Conservation (phyloP, 2,888 invertebrate species). For the Pollenia amentaria region DNA sequence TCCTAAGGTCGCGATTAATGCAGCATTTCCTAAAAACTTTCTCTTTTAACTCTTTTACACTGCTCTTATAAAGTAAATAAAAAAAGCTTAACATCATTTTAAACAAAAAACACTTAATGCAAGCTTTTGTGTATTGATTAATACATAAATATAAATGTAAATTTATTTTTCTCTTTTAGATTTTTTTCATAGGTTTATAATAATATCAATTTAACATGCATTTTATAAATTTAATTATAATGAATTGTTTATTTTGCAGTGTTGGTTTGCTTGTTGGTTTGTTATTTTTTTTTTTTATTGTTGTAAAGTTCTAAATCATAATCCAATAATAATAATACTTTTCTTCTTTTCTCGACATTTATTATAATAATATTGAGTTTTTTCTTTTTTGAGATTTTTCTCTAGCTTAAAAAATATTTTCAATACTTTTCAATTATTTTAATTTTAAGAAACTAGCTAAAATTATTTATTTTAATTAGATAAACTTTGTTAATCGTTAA, state of each 20-base stretch:
- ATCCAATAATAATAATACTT: slow-evolving; percentile 71
- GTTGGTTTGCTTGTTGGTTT: slow-evolving; percentile 35
- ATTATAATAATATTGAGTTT: not conserved
- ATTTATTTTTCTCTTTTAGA: slow-evolving; percentile 45
- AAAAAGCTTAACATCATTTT: slow-evolving; percentile 62
- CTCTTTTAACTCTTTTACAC: slow-evolving; percentile 15
- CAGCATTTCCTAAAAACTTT: not conserved
- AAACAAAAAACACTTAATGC: slow-evolving; percentile 70
- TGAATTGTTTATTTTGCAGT: slow-evolving; percentile 46
- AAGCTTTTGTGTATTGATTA: slow-evolving; percentile 65
- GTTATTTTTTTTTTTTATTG: slow-evolving; percentile 13
- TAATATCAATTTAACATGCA: slow-evolving; percentile 72
- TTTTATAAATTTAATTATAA: slow-evolving; percentile 43
- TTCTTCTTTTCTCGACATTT: slow-evolving; percentile 30
- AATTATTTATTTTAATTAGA: slow-evolving; percentile 2
- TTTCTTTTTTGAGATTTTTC: slow-evolving; percentile 10
- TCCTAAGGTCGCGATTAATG: too few relatives aligned
- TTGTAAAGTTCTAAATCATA: slow-evolving; percentile 44
- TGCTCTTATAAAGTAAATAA: slow-evolving; percentile 50
- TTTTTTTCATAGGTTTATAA: slow-evolving; percentile 59
- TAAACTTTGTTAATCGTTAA: slow-evolving; percentile 4
- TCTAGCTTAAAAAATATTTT: slow-evolving; percentile 26
- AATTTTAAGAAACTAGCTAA: slow-evolving; percentile 38
- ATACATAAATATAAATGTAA: slow-evolving; percentile 72
- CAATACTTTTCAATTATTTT: slow-evolving; percentile 55